Evolutionary conservation across 2,888 invertebrate genomes (phyloP).

Genomic region (Tineola bisselliella): DNA sequence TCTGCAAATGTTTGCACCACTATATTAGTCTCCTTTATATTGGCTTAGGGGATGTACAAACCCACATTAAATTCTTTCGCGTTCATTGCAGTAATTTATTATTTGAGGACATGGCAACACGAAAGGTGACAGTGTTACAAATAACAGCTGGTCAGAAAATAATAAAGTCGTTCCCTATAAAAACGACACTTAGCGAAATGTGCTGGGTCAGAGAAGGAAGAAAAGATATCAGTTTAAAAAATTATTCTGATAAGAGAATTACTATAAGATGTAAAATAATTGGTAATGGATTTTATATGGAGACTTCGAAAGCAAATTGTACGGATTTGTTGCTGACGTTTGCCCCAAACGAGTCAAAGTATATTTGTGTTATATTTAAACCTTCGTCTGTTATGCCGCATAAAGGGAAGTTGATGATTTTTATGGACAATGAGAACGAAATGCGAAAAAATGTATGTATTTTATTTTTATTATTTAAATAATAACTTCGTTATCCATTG

Average conservation of each 20-base stretch:
- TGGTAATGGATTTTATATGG: constrained; percentile 51
- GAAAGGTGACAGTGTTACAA: constrained; percentile 30
- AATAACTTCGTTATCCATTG: too few relatives aligned
- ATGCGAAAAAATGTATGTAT: constrained; percentile 41
- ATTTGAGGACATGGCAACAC: constrained; percentile 41
- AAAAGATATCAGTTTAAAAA: constrained; percentile 52
- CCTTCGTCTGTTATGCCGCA: constrained; percentile 35
- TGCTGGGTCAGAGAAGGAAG: constrained; percentile 48
- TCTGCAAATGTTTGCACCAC: too few relatives aligned
- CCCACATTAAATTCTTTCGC: too few relatives aligned
- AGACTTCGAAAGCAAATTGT: constrained; percentile 34
- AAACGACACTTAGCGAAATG: constrained; percentile 39
- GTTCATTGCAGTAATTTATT: constrained; percentile 31
- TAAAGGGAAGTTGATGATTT: constrained; percentile 37
- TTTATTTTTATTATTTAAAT: not conserved
- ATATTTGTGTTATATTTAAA: constrained; percentile 38
- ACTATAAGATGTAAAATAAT: constrained; percentile 43
- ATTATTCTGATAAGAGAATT: constrained; percentile 38
- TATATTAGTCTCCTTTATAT: too few relatives aligned
- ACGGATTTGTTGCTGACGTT: constrained; percentile 31
- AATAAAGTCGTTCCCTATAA: constrained; percentile 37
- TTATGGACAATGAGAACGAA: constrained; percentile 42
- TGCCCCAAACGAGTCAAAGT: constrained; percentile 39
- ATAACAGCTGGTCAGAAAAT: constrained; percentile 35
- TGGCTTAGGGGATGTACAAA: too few relatives aligned